Base-by-base conservation (phyloP, 2,113 vertebrate genomes). In the Syngnathus typhle region DNA sequence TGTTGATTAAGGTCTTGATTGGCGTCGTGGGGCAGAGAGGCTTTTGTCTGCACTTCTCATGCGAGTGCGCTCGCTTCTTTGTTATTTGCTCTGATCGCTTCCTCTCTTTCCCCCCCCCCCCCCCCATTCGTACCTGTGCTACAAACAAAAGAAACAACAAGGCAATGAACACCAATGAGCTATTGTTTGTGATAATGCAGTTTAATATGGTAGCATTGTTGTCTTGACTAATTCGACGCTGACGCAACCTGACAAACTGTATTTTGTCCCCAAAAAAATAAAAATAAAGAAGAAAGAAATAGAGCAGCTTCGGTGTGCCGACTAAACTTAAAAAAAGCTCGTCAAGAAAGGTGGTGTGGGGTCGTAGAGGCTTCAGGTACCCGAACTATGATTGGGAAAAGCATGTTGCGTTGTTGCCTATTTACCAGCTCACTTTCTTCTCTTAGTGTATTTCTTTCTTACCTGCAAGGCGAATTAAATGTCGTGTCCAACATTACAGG, bases 11-110 rank as follows among this genome's bases (percentile, higher is more conserved):
- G 39, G 39, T 67, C 60, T 38, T 39, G 19, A 43, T 73, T 52
- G 1, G 63, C 15, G 73, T 54, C 16, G 66, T 47, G 32, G 9
- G 38, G 38, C 32, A 65, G 68, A 47, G 38, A 80, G 69, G 72
- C 82, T 84, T 81, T 86, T 85, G 84, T 84, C 67, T 84, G 80
- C 75, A 72, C 68, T 47, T 64, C 63, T 63, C 74, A 77, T 58
- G 13, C 36, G 27, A 36, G 12, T 36, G 55, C 18, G 15, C 36
- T 56, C 36, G 27, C 27, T 88, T 85, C 84, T 83, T 87, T 86
- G 76, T 76, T 75, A 77, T 79, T 62, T 55, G 55, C 36, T 5
- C 55, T 54, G 71, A 68, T 51, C 65, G 43, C 19, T 65, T 66
- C 75, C 61, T 70, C 56, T 27, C 71, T 38, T 64, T 55, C 51